Evolutionary conservation across 2,113 vertebrate species (phyloP).

Genomic region (Odontophorus gujanensis): DNA sequence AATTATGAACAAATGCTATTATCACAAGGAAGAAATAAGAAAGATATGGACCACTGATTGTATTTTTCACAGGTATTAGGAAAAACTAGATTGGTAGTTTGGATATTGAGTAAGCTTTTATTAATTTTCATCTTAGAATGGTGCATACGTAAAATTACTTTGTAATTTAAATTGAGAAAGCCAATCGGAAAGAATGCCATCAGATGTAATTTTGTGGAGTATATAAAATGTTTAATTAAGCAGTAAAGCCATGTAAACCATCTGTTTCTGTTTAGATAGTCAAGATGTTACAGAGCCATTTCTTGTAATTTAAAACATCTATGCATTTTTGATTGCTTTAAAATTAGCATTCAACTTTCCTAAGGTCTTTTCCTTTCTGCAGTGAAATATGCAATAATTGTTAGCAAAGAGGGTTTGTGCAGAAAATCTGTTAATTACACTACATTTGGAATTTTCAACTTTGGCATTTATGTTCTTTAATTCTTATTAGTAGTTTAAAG

Average conservation of each 20-base stretch:
- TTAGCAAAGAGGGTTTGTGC: conserved; percentile 15
- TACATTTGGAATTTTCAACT: background rate
- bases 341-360: conserved; percentile 33
- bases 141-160: background rate
- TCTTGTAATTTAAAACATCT: conserved; percentile 30
- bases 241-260: conserved; percentile 34
- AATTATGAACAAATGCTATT: background rate
- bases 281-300: conserved; percentile 41
- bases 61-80: background rate
- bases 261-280: conserved; percentile 58
- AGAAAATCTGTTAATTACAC: background rate
- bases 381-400: background rate
- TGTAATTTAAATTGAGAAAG: background rate
- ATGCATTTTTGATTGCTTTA: conserved; percentile 46
- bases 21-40: background rate
- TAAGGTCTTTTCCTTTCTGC: background rate
- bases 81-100: background rate
- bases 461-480: background rate
- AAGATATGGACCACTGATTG: background rate
- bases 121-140: background rate
- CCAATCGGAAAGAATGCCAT: background rate
- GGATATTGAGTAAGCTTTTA: background rate
- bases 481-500: background rate
- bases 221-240: conserved; percentile 56
- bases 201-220: conserved; percentile 12